Evolutionary conservation across 2,113 vertebrate species (phyloP), one percentile per base, ranked within the genome.

Genomic region (Ibidorhyncha struthersii): DNA sequence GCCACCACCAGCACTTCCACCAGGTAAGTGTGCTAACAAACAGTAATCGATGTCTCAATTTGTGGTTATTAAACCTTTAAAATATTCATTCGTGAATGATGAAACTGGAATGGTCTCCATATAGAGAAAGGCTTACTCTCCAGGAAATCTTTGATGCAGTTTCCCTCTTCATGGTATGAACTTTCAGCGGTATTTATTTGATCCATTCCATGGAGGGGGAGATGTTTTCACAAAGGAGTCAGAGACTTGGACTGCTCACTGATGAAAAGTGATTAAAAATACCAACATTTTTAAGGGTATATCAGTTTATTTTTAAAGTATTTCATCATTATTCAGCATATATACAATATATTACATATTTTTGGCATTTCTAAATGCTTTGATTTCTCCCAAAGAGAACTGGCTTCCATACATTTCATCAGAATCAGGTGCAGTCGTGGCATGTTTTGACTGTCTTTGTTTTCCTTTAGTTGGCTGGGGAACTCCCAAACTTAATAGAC

Each of bases 401-500:
- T 65, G 36, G 16, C 19, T 74, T 73, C 38, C 18, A 1, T 71
- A 17, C 12, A 30, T 86, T 77, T 86, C 12, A 61, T 41, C 58
- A 86, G 47, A 61, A 59, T 36, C 38, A 43, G 82, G 53, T 69
- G 77, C 82, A 97, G 83, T 69, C 30, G 11, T 90, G 82, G 56
- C 67, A 9, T 94, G 26, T 94, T 97, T 95, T 96, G 91, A 98
- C 96, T 97, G 62, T 98, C 29, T 91, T 96, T 98, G 89, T 98
- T 96, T 98, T 96, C 79, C 97, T 98, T 91, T 96, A 99, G 98
- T 98, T 98, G 98, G 98, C 98, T 98, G 98, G 98, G 98, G 97
- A 98, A 98, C 98, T 94, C 98, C 98, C 85, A 98, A 97, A 98
- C 96, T 98, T 95, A 98, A 97, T 97, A 98, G 98, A 98, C 98